Evolutionary conservation across 2,888 invertebrate genomes (phyloP).

Genomic region (Tetragonisca angustula): DNA sequence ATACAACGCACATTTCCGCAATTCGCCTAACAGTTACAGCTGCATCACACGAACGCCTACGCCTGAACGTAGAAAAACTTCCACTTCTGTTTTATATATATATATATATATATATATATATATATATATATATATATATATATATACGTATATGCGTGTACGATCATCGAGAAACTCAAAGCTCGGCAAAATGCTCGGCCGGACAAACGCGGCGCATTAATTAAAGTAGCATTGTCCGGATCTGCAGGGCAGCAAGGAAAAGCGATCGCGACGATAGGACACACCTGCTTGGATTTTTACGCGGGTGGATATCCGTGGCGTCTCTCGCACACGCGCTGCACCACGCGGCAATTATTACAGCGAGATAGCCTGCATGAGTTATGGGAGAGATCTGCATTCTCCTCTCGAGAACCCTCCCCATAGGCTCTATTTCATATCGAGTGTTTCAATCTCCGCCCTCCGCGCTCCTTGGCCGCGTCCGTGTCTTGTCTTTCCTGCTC

Average conservation of each 20-base stretch:
- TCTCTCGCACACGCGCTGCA: slow-evolving; percentile 61
- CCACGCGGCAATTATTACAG: slow-evolving; percentile 77
- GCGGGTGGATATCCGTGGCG: slow-evolving; percentile 64
- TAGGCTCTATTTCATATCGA: slow-evolving; percentile 77
- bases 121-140: too few species aligned
- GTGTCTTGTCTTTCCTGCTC: neutral
- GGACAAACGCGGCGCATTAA: slow-evolving; percentile 26
- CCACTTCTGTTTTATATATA: too few species aligned
- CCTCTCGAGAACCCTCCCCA: slow-evolving; percentile 59
- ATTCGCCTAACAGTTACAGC: neutral
- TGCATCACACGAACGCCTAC: slow-evolving; percentile 6
- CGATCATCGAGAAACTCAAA: neutral
- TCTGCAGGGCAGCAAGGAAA: slow-evolving; percentile 8
- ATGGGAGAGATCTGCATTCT: slow-evolving; percentile 74
- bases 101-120: too few species aligned
- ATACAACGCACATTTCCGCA: neutral
- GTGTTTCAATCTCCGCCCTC: slow-evolving; percentile 78
- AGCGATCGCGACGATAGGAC: slow-evolving; percentile 43
- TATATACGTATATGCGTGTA: too few species aligned
- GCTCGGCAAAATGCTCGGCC: neutral
- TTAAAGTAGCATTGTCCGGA: slow-evolving; percentile 32
- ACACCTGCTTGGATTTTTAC: slow-evolving; percentile 62
- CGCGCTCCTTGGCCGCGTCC: neutral
- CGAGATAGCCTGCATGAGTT: slow-evolving; percentile 75
- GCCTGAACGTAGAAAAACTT: neutral